A percentile compares a stretch with the other conserved stretches of the same genome.
These are phyloP conservation scores for Chunga burmeisteri DNA, from an alignment of 2,113 vertebrate species.

Conservation along the genomic window DNA sequence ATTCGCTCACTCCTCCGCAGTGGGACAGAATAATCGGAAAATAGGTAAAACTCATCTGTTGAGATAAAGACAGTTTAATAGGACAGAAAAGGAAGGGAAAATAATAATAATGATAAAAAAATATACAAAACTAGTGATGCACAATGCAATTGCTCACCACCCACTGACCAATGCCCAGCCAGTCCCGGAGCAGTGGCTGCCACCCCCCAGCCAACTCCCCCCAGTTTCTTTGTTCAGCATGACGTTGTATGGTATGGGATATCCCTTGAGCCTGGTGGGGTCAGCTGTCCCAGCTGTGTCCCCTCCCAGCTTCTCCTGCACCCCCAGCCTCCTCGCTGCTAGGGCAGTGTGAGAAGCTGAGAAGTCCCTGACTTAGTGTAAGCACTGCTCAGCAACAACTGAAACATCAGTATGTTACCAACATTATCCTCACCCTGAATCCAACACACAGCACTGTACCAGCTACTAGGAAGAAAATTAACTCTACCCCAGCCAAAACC, in stretches of 20 bases:
- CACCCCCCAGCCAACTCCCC: neutral
- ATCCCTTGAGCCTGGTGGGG: neutral
- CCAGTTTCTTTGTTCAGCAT: neutral
- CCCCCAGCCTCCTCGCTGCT: neutral
- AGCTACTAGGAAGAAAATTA: neutral
- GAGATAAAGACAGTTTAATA: neutral
- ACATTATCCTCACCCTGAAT: neutral
- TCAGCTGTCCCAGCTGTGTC: neutral
- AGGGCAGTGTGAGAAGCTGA: neutral
- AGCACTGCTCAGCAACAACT: neutral
- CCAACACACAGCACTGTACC: neutral
- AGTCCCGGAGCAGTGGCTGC: neutral
- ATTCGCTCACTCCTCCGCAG: neutral
- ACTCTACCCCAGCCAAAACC: neutral
- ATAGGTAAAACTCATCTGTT: neutral
- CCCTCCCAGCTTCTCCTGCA: neutral
- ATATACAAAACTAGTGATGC: neutral
- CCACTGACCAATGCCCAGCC: neutral
- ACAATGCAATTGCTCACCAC: neutral
- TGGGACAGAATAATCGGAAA: neutral
- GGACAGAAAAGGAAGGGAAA: neutral
- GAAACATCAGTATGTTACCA: neutral
- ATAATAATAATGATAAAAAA: neutral
- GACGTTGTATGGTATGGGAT: neutral
- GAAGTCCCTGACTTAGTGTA: neutral